Evolutionary conservation across 2,113 vertebrate species (phyloP), one percentile per base, ranked within the genome.

Genomic region (Coreoperca whiteheadi): DNA sequence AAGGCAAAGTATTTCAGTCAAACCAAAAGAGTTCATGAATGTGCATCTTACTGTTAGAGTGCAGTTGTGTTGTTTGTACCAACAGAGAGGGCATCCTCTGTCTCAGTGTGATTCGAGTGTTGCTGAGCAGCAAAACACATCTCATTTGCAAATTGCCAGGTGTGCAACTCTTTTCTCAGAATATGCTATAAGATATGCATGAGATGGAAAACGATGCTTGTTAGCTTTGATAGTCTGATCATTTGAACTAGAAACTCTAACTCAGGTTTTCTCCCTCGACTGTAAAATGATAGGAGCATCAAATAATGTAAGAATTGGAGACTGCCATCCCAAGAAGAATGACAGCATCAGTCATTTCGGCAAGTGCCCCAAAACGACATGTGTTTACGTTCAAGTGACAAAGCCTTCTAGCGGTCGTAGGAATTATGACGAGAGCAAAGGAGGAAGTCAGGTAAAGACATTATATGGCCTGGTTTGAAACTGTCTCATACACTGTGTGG

Each of bases 71-170:
- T 85, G 53, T 67, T 81, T 18, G 43, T 4, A n/a, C 21, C 37
- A 53, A 72, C 20, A 8, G 32, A 59, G 43, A 63, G 74, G 59
- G 43, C 4, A 48, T 70, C 53, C 54, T 72, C 57, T 61, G 48
- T 65, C 5, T 84, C 39, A 0, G 61, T 82, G 73, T 30, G 25
- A 75, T 79, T 87, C 85, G 48, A 50, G 56, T 15, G 65, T 79
- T 92, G 81, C 83, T 80, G 86, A 90, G 85, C 50, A 30, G 77
- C 43, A 72, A 64, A 90, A 88, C 73, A 66, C 32, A 39, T 69
- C 78, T 92, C 67, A 85, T 94, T 76, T 89, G 80, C 76, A 74
- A 82, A 80, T 69, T 78, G 83, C 77, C 74, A 90, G 70, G 77
- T 91, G 69, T 57, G 81, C 83, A 86, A 46, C 41, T 84, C 41